phyloP scores from a whole-genome alignment of 1,140 invertebrate species.

The Penaeus chinensis region DNA sequence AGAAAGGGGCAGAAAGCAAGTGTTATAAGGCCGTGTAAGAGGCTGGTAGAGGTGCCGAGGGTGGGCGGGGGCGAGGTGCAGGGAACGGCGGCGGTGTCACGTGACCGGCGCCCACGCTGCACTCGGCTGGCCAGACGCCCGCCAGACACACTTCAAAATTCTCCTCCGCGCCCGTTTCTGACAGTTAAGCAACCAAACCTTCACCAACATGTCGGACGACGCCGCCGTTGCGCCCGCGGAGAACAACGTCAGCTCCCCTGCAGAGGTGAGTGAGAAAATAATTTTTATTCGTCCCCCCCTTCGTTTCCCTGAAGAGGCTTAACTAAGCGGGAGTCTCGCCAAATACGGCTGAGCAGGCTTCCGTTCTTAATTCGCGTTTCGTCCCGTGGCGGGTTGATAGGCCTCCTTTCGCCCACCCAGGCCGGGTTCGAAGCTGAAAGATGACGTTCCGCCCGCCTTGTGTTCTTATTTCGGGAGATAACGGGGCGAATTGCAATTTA shows the following conservation, averaged over 20 bases:
- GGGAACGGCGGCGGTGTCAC: conserved; percentile 56
- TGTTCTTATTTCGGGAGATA: conserved; percentile 31
- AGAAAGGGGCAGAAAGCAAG: not conserved
- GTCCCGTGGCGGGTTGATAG: conserved; percentile 25
- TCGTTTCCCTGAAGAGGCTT: conserved; percentile 35
- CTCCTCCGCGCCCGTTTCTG: conserved; percentile 45
- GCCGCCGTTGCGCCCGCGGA: conserved; percentile 46
- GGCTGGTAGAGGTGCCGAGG: conserved; percentile 12
- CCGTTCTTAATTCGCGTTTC: conserved; percentile 45
- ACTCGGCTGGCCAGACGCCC: conserved; percentile 44
- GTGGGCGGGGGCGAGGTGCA: conserved; percentile 46
- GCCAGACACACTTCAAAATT: conserved; percentile 58
- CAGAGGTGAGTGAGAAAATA: conserved; percentile 50
- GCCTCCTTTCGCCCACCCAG: not conserved
- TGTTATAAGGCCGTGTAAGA: not conserved
- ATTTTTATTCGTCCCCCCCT: conserved; percentile 52
- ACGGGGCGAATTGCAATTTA: conserved; percentile 42
- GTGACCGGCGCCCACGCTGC: conserved; percentile 55
- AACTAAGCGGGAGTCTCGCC: conserved; percentile 37
- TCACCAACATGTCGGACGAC: conserved; percentile 54
- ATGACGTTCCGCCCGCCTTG: not conserved
- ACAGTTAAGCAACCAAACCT: conserved; percentile 54
- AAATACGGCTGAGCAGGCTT: conserved; percentile 53
- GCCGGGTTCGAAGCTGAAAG: conserved; percentile 25
- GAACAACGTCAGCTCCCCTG: conserved; percentile 43